Evolutionary conservation across 2,113 vertebrate genomes (phyloP), one percentile per base, ranked within the genome.

Genomic region (Macrotus californicus): DNA sequence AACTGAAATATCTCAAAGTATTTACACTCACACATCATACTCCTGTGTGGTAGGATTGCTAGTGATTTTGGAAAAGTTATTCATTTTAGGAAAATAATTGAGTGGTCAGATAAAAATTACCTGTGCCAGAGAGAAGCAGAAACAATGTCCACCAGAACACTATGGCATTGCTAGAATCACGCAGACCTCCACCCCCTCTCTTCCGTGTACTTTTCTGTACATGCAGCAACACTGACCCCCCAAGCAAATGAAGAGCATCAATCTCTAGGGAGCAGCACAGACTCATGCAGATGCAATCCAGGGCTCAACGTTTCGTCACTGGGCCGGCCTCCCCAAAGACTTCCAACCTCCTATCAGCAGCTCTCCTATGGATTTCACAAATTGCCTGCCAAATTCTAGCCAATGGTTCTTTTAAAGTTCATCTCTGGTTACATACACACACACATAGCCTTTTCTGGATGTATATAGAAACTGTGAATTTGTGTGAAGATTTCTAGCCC

Each of bases 71-170:
- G 67, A 21, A 77, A 77, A 91, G 22, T 29, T 29, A 66, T 66
- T 87, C 36, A 69, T 22, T 59, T 92, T 56, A 52, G 88, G n/a
- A 50, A 90, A 92, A 64, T 50, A 69, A 43, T 89, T 83, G 13
- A 72, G 22, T 50, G 13, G 8, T 77, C 31, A 24, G 52, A 61
- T 90, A 29, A 41, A 85, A 94, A n/a, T 48, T 43, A 19, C 41
- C 11, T 15, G 39, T 66, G 48, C 19, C 50, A 67, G 46, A 26
- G 26, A 18, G 31, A 69, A 64, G 48, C 67, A 73, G 73, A n/a
- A 91, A 14, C 7, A 34, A 2, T 22, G 0, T 11, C 22, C 22
- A 5, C 48, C 15, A 5, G 83, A 19, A 48, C 3, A 3, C 34
- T 13, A 0, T n/a, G 81, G 19, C 29, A 21, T 64, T 26, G 39